Evolutionary conservation across 2,888 invertebrate species (phyloP).

Genomic region (Callimorpha dominula): DNA sequence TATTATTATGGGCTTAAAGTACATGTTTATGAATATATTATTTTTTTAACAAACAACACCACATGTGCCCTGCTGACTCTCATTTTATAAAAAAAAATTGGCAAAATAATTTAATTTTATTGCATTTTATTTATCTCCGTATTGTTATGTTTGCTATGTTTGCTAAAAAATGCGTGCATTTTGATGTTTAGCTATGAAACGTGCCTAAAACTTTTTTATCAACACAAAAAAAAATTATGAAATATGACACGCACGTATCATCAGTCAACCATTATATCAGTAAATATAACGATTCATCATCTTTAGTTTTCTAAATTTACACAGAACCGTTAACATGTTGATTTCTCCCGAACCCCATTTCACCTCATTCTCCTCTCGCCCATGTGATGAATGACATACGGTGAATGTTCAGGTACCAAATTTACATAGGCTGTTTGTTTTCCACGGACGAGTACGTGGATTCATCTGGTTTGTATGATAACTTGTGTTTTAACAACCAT

Average conservation of each 20-base stretch:
- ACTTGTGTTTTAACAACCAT: slow-evolving; percentile 14
- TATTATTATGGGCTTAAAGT: slow-evolving; percentile 3
- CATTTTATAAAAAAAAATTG: background rate
- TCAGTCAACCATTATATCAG: background rate
- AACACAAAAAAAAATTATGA: background rate
- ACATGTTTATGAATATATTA: slow-evolving; percentile 2
- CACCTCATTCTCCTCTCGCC: slow-evolving; percentile 18
- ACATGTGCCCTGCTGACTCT: background rate
- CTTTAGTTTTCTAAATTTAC: slow-evolving; percentile 20
- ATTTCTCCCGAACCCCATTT: slow-evolving; percentile 15
- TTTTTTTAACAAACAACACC: background rate
- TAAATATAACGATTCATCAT: slow-evolving; percentile 19
- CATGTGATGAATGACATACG: slow-evolving; percentile 51
- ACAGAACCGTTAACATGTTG: slow-evolving; percentile 17
- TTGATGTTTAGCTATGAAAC: no score
- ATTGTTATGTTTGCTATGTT: no score
- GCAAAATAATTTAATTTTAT: no score
- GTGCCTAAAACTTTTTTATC: no score
- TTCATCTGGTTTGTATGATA: slow-evolving; percentile 28
- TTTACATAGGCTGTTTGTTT: slow-evolving; percentile 53
- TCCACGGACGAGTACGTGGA: slow-evolving; percentile 37
- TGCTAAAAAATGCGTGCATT: no score
- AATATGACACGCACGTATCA: background rate
- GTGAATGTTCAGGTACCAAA: slow-evolving; percentile 45
- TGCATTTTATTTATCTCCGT: no score